A percentile compares a stretch with the other conserved stretches of the same genome.
These are phyloP conservation scores for Leucania comma DNA, from an alignment of 2,888 invertebrate species.

Conservation along the genomic window DNA sequence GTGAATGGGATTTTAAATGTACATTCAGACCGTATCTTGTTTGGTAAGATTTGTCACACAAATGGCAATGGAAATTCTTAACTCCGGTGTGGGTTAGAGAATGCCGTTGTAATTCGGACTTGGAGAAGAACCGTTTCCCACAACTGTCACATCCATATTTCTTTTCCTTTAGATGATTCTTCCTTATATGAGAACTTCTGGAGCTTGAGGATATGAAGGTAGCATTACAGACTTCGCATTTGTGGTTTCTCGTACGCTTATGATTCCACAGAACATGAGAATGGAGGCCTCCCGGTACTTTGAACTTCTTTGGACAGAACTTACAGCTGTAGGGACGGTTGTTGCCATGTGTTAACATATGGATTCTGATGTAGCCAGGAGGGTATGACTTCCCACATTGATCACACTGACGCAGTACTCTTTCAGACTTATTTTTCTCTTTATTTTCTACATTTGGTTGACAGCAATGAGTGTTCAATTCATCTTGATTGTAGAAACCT, in stretches of 20 bases:
- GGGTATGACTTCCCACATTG: slow-evolving; percentile 89
- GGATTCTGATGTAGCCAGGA: slow-evolving; percentile 85
- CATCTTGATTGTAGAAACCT: slow-evolving; percentile 79
- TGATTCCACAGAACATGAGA: slow-evolving; percentile 88
- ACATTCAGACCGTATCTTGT: slow-evolving; percentile 88
- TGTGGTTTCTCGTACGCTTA: slow-evolving; percentile 85
- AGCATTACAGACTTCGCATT: slow-evolving; percentile 87
- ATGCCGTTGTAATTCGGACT: slow-evolving; percentile 86
- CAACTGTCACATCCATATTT: slow-evolving; percentile 87
- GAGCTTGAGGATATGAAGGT: slow-evolving; percentile 88
- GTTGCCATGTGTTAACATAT: slow-evolving; percentile 85
- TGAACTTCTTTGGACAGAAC: slow-evolving; percentile 87
- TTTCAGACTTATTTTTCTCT: slow-evolving; percentile 76
- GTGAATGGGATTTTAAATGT: slow-evolving; percentile 85
- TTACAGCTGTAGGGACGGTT: slow-evolving; percentile 85
- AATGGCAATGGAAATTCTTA: slow-evolving; percentile 87
- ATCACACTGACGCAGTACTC: slow-evolving; percentile 82
- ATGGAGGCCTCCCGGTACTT: slow-evolving; percentile 85
- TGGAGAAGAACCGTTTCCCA: slow-evolving; percentile 86
- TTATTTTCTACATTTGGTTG: slow-evolving; percentile 76
- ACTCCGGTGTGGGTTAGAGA: slow-evolving; percentile 87
- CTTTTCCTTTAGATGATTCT: slow-evolving; percentile 87
- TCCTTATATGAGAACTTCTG: slow-evolving; percentile 85
- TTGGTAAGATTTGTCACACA: slow-evolving; percentile 88
- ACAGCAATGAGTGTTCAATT: slow-evolving; percentile 79